Evolutionary conservation across 2,113 vertebrate genomes (phyloP).

Genomic region (Shinisaurus crocodilurus): DNA sequence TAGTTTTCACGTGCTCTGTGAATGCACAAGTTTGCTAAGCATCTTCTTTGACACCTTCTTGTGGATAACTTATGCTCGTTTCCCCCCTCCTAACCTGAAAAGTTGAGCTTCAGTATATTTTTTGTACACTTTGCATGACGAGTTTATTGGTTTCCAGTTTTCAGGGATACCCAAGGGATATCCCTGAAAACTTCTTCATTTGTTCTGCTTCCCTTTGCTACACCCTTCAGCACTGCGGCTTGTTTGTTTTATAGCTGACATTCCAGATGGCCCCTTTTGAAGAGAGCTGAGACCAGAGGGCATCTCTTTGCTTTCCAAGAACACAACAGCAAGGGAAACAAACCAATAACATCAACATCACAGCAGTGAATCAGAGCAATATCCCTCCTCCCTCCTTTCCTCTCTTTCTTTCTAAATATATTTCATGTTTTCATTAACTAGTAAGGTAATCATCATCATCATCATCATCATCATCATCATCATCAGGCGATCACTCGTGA

Average conservation of each 20-base stretch:
- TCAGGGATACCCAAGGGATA: too few species aligned
- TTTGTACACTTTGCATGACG: neutral
- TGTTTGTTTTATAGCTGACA: conserved; percentile 44
- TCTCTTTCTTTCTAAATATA: conserved; percentile 32
- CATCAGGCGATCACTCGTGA: too few species aligned
- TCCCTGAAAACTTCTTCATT: too few species aligned
- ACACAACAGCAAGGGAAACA: conserved; percentile 38
- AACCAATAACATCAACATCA: neutral
- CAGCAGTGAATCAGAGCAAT: conserved; percentile 13
- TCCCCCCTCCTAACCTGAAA: neutral
- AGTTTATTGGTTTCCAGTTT: accelerated
- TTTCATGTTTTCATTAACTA: conserved; percentile 36
- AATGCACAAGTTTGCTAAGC: neutral
- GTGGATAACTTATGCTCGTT: too few species aligned
- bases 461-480: too few species aligned
- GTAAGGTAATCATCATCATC: too few species aligned
- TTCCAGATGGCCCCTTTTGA: conserved; percentile 34
- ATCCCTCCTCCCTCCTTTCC: neutral
- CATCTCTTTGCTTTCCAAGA: neutral
- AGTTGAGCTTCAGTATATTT: neutral
- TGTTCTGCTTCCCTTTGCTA: conserved; percentile 15
- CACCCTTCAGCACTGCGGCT: conserved; percentile 18
- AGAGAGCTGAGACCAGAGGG: conserved; percentile 12
- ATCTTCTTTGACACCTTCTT: too few species aligned
- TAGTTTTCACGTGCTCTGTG: too few species aligned